Percentiles rank a stretch among this genome's conserved stretches.
Evolutionary conservation across 1,140 invertebrate species (phyloP).

Genomic region (Drosophila nigromelanica): DNA sequence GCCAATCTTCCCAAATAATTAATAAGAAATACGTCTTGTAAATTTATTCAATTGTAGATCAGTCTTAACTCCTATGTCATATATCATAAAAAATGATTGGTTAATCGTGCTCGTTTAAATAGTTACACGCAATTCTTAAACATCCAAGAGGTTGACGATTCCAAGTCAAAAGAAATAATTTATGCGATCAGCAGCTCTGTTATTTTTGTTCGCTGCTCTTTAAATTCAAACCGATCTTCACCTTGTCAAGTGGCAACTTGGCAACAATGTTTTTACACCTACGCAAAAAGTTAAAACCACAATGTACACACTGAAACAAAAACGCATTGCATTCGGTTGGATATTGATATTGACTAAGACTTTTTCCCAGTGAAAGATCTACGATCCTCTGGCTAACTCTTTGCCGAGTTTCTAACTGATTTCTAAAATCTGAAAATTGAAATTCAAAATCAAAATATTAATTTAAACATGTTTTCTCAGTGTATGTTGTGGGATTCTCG

Average conservation of each 20-base stretch:
- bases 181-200: background rate
- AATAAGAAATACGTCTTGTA: too few relatives aligned
- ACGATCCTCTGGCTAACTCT: too few relatives aligned
- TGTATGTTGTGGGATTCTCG: background rate
- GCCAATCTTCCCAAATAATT: too few relatives aligned
- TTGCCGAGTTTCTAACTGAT: too few relatives aligned
- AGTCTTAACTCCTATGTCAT: too few relatives aligned
- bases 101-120: too few relatives aligned
- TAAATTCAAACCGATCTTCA: constrained; percentile 17
- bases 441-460: background rate
- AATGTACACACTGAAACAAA: background rate
- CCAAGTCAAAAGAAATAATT: constrained; percentile 2
- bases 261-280: constrained; percentile 13
- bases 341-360: too few relatives aligned
- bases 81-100: too few relatives aligned
- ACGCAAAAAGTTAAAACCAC: constrained; percentile 3
- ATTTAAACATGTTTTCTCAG: background rate
- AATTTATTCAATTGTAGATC: too few relatives aligned
- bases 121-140: background rate
- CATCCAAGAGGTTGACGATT: background rate
- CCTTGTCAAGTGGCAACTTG: constrained; percentile 16
- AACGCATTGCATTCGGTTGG: too few relatives aligned
- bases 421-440: background rate
- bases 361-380: too few relatives aligned
- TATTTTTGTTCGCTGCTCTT: constrained; percentile 1